A percentile compares a stretch with the other conserved stretches of the same genome.
Evolutionary conservation across 2,113 vertebrate species (phyloP).

Genomic region (Mionectes macconnelli): DNA sequence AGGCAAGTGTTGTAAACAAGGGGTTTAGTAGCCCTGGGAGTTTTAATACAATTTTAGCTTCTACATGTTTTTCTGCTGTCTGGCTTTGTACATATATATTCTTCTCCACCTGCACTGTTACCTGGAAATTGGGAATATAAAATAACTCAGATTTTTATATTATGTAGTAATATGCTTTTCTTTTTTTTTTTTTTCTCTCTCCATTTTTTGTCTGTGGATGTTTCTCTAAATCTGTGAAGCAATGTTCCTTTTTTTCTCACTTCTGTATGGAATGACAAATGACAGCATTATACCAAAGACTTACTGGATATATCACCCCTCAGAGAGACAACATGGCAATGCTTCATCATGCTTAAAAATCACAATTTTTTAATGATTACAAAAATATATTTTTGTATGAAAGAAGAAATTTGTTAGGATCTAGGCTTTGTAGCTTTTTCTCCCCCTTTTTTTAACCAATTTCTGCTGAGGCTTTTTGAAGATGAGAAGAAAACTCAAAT

Average conservation of each 20-base stretch:
- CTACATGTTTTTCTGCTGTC: neutral
- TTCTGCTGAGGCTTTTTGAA: neutral
- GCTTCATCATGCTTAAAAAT: neutral
- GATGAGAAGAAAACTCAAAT: neutral
- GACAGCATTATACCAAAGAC: neutral
- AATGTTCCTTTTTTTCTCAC: neutral
- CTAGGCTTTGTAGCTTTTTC: neutral
- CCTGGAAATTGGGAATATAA: neutral
- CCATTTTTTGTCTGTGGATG: neutral
- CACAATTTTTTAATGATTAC: neutral
- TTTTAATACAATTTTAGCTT: neutral
- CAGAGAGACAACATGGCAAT: neutral
- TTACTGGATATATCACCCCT: neutral
- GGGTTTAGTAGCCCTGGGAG: neutral
- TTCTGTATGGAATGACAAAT: neutral
- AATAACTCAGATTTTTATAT: neutral
- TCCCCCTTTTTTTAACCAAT: neutral
- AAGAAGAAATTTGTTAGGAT: neutral
- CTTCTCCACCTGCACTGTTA: neutral
- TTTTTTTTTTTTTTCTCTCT: neutral
- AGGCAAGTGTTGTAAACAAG: neutral
- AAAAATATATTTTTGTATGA: neutral
- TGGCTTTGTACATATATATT: neutral
- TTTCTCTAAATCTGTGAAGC: neutral
- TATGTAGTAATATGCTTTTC: neutral